phyloP scores from a whole-genome alignment of 2,888 invertebrate genomes.

The Thymelicus acteon region DNA sequence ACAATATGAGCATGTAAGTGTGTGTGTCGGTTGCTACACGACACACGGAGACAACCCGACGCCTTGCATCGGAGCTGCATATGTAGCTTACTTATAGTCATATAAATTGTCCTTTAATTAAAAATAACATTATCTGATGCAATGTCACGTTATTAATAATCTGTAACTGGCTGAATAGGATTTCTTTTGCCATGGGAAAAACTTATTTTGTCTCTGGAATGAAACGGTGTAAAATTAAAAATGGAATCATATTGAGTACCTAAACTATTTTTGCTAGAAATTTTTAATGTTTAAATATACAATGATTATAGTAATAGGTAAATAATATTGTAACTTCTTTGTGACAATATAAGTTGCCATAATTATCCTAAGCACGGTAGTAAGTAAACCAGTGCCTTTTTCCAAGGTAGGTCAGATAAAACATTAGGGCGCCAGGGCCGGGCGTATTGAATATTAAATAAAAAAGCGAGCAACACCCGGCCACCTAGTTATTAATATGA shows the following conservation, averaged over 20 bases:
- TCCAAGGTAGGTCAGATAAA: not conserved
- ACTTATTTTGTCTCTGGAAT: too few relatives aligned
- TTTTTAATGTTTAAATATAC: too few relatives aligned
- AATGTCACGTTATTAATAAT: constrained; percentile 20
- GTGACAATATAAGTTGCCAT: too few relatives aligned
- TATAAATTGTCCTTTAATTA: constrained; percentile 27
- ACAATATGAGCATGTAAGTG: constrained; percentile 17
- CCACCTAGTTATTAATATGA: constrained; percentile 34
- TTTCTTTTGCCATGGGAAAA: not conserved
- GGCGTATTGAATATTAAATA: constrained; percentile 15
- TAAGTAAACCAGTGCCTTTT: not conserved
- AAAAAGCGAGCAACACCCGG: constrained; percentile 26
- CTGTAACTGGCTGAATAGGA: not conserved
- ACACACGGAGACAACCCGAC: constrained; percentile 59
- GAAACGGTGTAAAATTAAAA: not conserved
- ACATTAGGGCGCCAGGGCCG: constrained; percentile 1
- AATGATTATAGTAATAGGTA: too few relatives aligned
- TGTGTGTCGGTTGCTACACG: constrained; percentile 31
- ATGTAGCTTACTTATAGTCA: not conserved
- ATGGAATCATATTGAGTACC: too few relatives aligned
- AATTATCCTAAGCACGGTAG: too few relatives aligned
- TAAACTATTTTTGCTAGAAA: too few relatives aligned
- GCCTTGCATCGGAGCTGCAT: constrained; percentile 52
- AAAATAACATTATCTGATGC: constrained; percentile 23
- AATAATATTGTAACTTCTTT: too few relatives aligned